Evolutionary conservation across 2,113 vertebrate genomes (phyloP).

Genomic region (Galeopterus variegatus): DNA sequence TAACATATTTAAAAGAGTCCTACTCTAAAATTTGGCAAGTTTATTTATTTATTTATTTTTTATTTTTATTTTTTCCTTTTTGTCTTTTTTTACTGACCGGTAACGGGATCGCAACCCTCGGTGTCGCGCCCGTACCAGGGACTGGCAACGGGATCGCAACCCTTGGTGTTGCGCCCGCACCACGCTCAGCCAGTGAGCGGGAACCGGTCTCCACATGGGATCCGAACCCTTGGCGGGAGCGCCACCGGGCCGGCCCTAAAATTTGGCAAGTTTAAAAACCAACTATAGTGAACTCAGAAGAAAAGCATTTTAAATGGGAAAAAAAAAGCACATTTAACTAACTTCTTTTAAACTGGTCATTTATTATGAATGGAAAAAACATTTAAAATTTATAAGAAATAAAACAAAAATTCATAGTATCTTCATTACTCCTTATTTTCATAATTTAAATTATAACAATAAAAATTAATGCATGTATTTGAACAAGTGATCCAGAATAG

Average conservation of each 20-base stretch:
- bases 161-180: too few species aligned
- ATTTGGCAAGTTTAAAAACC: constrained; percentile 42
- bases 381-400: constrained; percentile 48
- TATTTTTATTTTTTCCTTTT: too few species aligned
- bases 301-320: constrained; percentile 33
- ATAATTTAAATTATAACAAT: constrained; percentile 56
- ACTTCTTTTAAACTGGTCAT: constrained; percentile 21
- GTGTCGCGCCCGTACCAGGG: too few species aligned
- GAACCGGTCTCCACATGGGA: too few species aligned
- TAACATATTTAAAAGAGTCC: constrained; percentile 38
- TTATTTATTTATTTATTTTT: too few species aligned
- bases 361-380: constrained; percentile 65
- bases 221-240: too few species aligned
- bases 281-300: constrained; percentile 31
- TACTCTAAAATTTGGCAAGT: constrained; percentile 29
- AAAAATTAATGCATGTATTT: constrained; percentile 50
- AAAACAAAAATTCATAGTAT: constrained; percentile 60
- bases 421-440: background rate
- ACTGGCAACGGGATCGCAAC: too few species aligned
- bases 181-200: too few species aligned
- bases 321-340: constrained; percentile 14
- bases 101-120: too few species aligned
- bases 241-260: too few species aligned
- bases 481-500: constrained; percentile 52
- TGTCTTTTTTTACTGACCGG: too few species aligned